A percentile compares a stretch with the other conserved stretches of the same genome.
Evolutionary conservation across 2,888 invertebrate species (phyloP).

Genomic region (Spisula subtruncata): DNA sequence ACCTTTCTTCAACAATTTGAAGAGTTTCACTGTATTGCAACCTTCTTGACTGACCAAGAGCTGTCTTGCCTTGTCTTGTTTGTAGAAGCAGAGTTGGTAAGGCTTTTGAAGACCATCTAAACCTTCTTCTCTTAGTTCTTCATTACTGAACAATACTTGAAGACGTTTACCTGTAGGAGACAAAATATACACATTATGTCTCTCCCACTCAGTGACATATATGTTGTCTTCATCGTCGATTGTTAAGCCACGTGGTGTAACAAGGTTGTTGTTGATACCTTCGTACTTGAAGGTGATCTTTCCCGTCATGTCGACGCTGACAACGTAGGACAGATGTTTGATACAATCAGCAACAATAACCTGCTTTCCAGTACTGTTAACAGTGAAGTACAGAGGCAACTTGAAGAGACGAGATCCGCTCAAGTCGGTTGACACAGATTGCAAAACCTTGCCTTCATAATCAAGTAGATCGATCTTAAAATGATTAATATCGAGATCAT

Average conservation of each 20-base stretch:
- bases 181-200: conserved; percentile 58
- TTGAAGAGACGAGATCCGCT: conserved; percentile 65
- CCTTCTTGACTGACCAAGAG: conserved; percentile 66
- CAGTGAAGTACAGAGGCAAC: conserved; percentile 64
- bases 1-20: conserved; percentile 50
- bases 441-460: conserved; percentile 63
- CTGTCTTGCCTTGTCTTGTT: conserved; percentile 44
- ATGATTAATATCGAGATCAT: conserved; percentile 66
- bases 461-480: conserved; percentile 67
- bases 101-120: conserved; percentile 57
- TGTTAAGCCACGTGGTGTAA: conserved; percentile 66
- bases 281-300: conserved; percentile 64
- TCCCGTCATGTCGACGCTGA: conserved; percentile 62
- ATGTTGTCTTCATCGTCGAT: conserved; percentile 67
- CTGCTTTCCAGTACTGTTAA: conserved; percentile 59
- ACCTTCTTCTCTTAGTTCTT: conserved; percentile 50
- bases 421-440: conserved; percentile 59
- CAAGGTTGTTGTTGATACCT: conserved; percentile 48
- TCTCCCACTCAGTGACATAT: conserved; percentile 67
- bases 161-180: conserved; percentile 62
- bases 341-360: conserved; percentile 69
- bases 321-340: conserved; percentile 60
- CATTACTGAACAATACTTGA: conserved; percentile 55
- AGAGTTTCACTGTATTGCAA: conserved; percentile 64
- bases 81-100: conserved; percentile 64